Conservation (phyloP, 2,113 vertebrate species). For the Tringa solitaria region DNA sequence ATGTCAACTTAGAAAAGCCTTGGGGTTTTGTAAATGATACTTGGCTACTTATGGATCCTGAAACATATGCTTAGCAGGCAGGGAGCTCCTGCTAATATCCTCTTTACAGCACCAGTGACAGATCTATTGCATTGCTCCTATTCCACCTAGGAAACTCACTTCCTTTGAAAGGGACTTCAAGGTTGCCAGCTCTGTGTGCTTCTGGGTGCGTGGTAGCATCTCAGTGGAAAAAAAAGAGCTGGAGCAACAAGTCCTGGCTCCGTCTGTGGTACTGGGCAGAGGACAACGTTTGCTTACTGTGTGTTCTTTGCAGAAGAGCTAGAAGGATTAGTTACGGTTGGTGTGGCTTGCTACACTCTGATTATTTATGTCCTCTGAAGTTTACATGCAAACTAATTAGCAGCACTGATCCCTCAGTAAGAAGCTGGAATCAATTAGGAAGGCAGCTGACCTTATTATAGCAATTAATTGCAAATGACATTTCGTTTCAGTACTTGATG, state of each 20-base stretch:
- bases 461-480: constrained; percentile 15
- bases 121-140: neutral
- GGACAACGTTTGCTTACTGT: neutral
- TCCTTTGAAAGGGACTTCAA: neutral
- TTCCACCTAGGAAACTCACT: neutral
- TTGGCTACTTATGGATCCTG: neutral
- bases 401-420: neutral
- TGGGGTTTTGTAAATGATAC: neutral
- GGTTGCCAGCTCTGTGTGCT: neutral
- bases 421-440: constrained; percentile 27
- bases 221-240: neutral
- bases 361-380: neutral
- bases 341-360: neutral
- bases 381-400: constrained; percentile 15
- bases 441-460: neutral
- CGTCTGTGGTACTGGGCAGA: neutral
- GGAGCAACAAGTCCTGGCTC: neutral
- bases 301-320: neutral
- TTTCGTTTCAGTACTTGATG: neutral
- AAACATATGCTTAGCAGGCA: neutral
- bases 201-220: neutral
- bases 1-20: neutral
- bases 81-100: neutral
- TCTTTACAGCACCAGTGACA: neutral
- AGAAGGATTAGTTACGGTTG: neutral